Conservation (phyloP, 2,113 vertebrate species). For the Menidia beryllina region DNA sequence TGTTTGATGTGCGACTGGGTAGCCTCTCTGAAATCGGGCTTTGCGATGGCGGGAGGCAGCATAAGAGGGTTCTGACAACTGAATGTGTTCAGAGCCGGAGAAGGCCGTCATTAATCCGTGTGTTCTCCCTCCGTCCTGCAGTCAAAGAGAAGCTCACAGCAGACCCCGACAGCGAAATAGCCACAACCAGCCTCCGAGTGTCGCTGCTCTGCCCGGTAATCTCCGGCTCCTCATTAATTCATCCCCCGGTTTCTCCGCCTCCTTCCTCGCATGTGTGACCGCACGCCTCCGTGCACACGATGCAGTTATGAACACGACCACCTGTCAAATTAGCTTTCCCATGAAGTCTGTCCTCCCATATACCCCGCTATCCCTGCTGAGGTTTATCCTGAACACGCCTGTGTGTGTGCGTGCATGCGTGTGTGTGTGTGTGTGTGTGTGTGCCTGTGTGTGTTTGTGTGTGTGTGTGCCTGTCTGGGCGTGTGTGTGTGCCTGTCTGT, state of each 20-base stretch:
- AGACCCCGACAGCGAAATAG: constrained; percentile 99
- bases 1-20: too few relatives aligned
- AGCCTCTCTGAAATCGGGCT: too few relatives aligned
- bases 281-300: constrained; percentile 4
- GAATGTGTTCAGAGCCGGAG: not conserved
- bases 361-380: constrained; percentile 12
- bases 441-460: too few relatives aligned
- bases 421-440: too few relatives aligned
- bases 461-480: too few relatives aligned
- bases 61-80: constrained; percentile 3
- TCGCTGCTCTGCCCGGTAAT: constrained; percentile 98
- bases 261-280: constrained; percentile 7
- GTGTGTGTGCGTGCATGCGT: constrained; percentile 17
- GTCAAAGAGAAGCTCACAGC: constrained; percentile 99
- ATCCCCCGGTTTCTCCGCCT: constrained; percentile 6
- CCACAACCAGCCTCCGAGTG: constrained; percentile 97
- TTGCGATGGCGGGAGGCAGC: not conserved
- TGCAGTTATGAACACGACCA: not conserved
- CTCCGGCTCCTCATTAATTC: not conserved
- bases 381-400: constrained; percentile 31
- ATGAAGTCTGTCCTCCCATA: constrained; percentile 33
- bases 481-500: too few relatives aligned
- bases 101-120: not conserved
- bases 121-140: constrained; percentile 64
- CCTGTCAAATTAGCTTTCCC: constrained; percentile 21